These are phyloP conservation scores for Pristionchus fissidentatus DNA, from an alignment of 2,888 invertebrate genomes.

Conservation along the genomic window DNA sequence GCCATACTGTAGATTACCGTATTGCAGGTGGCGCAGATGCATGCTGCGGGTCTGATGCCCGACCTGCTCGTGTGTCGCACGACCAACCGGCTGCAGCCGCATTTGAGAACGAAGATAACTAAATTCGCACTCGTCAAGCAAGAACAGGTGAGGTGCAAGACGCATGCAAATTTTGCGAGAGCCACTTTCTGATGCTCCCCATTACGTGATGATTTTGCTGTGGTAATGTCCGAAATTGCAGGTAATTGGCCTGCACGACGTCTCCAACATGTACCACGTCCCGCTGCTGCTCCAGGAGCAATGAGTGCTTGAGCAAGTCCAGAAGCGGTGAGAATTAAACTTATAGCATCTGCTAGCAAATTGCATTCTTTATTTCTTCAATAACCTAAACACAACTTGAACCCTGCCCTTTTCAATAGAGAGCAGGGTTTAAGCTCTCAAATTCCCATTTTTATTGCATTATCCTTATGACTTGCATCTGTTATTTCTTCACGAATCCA, in stretches of 20 bases:
- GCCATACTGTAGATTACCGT: background rate
- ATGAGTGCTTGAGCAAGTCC: constrained; percentile 58
- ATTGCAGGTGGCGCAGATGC: constrained; percentile 11
- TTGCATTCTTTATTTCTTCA: too few species aligned
- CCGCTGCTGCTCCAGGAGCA: constrained; percentile 91
- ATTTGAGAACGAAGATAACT: constrained; percentile 76
- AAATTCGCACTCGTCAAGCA: constrained; percentile 79
- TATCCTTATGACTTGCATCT: too few species aligned
- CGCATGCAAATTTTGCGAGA: too few species aligned
- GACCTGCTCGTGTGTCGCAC: constrained; percentile 72
- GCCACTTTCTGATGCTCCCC: too few species aligned
- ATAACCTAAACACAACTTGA: too few species aligned
- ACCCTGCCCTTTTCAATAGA: too few species aligned
- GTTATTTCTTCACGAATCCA: too few species aligned
- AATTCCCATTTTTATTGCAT: too few species aligned
- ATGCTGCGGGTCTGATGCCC: constrained; percentile 68
- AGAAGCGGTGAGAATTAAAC: constrained; percentile 31
- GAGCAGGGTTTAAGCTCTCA: too few species aligned
- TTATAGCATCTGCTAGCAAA: too few species aligned
- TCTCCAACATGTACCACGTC: constrained; percentile 94
- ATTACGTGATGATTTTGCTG: background rate
- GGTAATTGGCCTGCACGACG: constrained; percentile 94
- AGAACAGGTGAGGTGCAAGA: constrained; percentile 83
- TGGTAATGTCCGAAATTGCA: constrained; percentile 71
- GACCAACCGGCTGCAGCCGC: constrained; percentile 65